Conservation (phyloP, 2,797 vertebrate genomes). For the Hydrolagus colliei region DNA sequence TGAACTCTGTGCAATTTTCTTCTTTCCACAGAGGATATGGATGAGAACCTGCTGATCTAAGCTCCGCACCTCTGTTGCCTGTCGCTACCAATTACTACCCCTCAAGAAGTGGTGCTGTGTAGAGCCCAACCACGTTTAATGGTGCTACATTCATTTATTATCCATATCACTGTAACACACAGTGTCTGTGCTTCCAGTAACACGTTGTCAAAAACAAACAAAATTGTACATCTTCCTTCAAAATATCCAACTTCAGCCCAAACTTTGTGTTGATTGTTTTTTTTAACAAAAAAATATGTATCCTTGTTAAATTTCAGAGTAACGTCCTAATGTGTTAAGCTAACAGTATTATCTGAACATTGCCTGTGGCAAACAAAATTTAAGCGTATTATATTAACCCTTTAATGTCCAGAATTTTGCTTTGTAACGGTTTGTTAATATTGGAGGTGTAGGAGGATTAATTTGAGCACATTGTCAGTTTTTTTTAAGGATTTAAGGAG, state of each 20-base stretch:
- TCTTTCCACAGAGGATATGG: conserved; percentile 85
- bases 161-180: conserved; percentile 64
- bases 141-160: conserved; percentile 78
- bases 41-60: conserved; percentile 92
- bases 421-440: conserved; percentile 12
- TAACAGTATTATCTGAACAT: conserved; percentile 8
- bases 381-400: not conserved
- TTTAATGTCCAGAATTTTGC: conserved; percentile 11
- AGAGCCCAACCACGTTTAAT: conserved; percentile 69
- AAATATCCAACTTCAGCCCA: not conserved
- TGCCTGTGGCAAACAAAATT: not conserved
- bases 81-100: conserved; percentile 56
- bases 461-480: conserved; percentile 7
- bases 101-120: conserved; percentile 80
- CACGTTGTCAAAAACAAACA: not conserved
- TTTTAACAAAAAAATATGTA: not conserved
- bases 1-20: conserved; percentile 32
- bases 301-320: not conserved
- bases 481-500: conserved; percentile 2
- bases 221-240: conserved; percentile 7
- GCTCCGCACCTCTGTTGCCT: conserved; percentile 41
- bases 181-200: conserved; percentile 27
- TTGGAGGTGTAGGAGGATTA: conserved; percentile 7
- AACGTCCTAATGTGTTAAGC: conserved; percentile 20
- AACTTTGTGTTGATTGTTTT: not conserved